These are phyloP conservation scores for Brachyptera putata DNA, from an alignment of 2,888 invertebrate species.

Conservation along the genomic window DNA sequence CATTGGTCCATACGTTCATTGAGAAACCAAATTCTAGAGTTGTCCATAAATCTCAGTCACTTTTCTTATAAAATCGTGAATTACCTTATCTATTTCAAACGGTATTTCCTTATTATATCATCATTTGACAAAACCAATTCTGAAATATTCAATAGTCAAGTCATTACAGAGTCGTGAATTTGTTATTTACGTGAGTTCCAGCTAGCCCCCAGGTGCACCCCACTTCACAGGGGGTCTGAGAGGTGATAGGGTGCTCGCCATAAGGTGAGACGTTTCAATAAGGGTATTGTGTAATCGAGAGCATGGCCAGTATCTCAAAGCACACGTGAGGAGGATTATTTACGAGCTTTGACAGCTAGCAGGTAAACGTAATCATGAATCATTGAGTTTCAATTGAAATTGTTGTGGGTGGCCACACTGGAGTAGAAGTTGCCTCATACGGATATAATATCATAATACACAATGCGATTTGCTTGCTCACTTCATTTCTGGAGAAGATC, in stretches of 20 bases:
- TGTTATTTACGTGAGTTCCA: no score
- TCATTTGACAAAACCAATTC: no score
- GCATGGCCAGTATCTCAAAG: not conserved
- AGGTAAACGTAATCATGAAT: slow-evolving; percentile 11
- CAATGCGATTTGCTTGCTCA: slow-evolving; percentile 4
- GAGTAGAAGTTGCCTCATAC: slow-evolving; percentile 1
- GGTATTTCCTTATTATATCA: slow-evolving; percentile 1
- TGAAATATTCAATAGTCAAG: not conserved
- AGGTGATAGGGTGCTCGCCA: slow-evolving; percentile 1
- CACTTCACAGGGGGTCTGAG: slow-evolving; percentile 3
- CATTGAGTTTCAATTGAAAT: not conserved
- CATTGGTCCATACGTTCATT: not conserved
- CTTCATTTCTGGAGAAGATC: slow-evolving; percentile 7
- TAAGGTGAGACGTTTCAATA: slow-evolving; percentile 12
- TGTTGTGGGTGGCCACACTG: slow-evolving; percentile 20
- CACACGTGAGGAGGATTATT: slow-evolving; percentile 1
- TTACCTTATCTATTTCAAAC: not conserved
- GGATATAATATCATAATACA: no score
- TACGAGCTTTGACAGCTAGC: slow-evolving; percentile 10
- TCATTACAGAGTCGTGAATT: no score
- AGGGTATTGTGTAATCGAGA: not conserved
- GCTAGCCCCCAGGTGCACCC: no score
- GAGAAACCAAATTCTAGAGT: slow-evolving; percentile 5
- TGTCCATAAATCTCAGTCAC: slow-evolving; percentile 7
- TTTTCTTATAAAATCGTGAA: slow-evolving; percentile 5